Evolutionary conservation across 2,113 vertebrate genomes (phyloP), one percentile per base, ranked within the genome.

Genomic region (Pavo muticus): DNA sequence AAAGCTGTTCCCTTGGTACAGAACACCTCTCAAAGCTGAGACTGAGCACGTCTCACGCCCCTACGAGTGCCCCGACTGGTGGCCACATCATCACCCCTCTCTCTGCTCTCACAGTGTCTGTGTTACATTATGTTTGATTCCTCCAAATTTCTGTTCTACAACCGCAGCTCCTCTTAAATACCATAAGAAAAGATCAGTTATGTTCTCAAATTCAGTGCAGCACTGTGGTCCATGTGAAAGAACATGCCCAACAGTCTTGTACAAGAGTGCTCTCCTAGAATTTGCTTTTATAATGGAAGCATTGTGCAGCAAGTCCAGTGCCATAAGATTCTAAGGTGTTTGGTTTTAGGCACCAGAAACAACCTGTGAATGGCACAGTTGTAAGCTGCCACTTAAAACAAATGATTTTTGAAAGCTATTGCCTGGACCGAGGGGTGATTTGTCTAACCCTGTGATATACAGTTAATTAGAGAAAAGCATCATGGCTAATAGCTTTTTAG

Each of bases 381-480:
- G 94, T 90, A 84, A 95, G 91, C 97, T 94, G 87, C 94, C 86
- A 93, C 89, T 93, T 94, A 42, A 10, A 86, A 96, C 94, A 96
- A 95, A 86, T 85, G 21, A 59, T 83, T 96, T 95, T 93, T 94
- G 70, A 78, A 96, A 93, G 93, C 96, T 68, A 67, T 89, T 97
- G 85, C 88, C 84, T 89, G 87, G 86, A 81, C 57, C 32, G 81
- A 86, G 84, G 94, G 90, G 93, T 91, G 86, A 72, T 93, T 91
- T 95, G 79, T 96, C 94, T 95, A 87, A 90, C 65, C 72, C 69
- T 78, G 88, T 89, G 96, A 96, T 92, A 68, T 60, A 60, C 65
- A 95, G 95, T 94, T 97, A 95, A 96, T 97, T 96, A 95, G 96
- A 74, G 94, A 80, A 93, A 91, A 86, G 69, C 90, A 93, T 92